phyloP scores from a whole-genome alignment of 2,797 vertebrate genomes.

The Arrhamphus sclerolepis region DNA sequence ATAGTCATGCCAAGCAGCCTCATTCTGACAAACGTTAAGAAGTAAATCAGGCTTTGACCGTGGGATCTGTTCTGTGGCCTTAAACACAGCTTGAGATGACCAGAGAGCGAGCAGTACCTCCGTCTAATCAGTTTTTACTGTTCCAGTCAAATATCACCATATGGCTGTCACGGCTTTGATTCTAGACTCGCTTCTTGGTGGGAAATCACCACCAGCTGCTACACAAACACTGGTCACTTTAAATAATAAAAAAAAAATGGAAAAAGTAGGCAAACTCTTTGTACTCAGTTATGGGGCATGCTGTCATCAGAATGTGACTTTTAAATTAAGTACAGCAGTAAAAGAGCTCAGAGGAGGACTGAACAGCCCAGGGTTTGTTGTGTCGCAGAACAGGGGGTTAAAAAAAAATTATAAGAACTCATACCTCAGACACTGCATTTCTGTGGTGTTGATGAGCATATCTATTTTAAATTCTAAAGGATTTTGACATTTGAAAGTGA shows the following conservation, averaged over 20 bases:
- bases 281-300: slow-evolving; percentile 4
- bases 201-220: slow-evolving; percentile 60
- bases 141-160: slow-evolving; percentile 63
- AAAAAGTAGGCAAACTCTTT: slow-evolving; percentile 18
- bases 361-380: neutral
- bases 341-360: neutral
- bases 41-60: slow-evolving; percentile 66
- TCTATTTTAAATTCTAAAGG: slow-evolving; percentile 1
- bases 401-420: neutral
- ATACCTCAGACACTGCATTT: too few relatives aligned
- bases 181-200: slow-evolving; percentile 36
- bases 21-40: slow-evolving; percentile 54
- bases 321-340: slow-evolving; percentile 13
- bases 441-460: neutral
- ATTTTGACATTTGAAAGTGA: slow-evolving; percentile 7
- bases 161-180: slow-evolving; percentile 61
- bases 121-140: slow-evolving; percentile 57
- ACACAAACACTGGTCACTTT: slow-evolving; percentile 45
- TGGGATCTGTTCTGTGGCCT: slow-evolving; percentile 66
- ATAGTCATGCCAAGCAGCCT: slow-evolving; percentile 45
- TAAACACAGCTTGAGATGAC: slow-evolving; percentile 58
- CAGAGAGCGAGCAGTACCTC: slow-evolving; percentile 54
- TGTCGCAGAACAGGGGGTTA: neutral
- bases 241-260: too few relatives aligned
- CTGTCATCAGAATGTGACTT: slow-evolving; percentile 6